Conservation (phyloP, 2,888 invertebrate species). For the Steinernema hermaphroditum region DNA sequence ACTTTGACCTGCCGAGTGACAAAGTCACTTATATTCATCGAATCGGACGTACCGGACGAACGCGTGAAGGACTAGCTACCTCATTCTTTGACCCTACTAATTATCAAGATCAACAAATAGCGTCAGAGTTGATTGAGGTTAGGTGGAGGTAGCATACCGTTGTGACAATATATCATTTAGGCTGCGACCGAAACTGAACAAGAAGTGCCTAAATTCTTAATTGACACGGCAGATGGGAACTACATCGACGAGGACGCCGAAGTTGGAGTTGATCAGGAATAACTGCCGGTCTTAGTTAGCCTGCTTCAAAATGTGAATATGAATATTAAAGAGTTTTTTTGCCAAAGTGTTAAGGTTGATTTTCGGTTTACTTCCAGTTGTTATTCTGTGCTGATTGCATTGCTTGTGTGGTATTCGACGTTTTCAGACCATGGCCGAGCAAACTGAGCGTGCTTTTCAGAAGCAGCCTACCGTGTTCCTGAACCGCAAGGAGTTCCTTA, state of each 20-base stretch:
- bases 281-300: too few relatives aligned
- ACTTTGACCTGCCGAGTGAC: slow-evolving; percentile 69
- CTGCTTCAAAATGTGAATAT: too few relatives aligned
- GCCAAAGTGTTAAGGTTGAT: too few relatives aligned
- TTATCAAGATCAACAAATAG: not conserved
- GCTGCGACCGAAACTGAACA: not conserved
- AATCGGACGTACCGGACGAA: slow-evolving; percentile 70
- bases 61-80: slow-evolving; percentile 50
- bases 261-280: too few relatives aligned
- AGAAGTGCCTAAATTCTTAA: not conserved
- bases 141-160: not conserved
- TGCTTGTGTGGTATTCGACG: too few relatives aligned
- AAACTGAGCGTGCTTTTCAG: slow-evolving; percentile 92
- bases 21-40: slow-evolving; percentile 68
- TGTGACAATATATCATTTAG: not conserved
- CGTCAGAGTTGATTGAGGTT: not conserved
- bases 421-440: slow-evolving; percentile 69
- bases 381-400: too few relatives aligned
- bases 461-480: slow-evolving; percentile 86
- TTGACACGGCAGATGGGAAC: not conserved
- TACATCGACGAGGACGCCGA: not conserved
- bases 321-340: too few relatives aligned
- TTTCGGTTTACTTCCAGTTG: too few relatives aligned
- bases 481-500: slow-evolving; percentile 75
- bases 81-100: slow-evolving; percentile 39